Conservation (phyloP, 2,797 vertebrate genomes). For the Chaenodraco wilsoni region DNA sequence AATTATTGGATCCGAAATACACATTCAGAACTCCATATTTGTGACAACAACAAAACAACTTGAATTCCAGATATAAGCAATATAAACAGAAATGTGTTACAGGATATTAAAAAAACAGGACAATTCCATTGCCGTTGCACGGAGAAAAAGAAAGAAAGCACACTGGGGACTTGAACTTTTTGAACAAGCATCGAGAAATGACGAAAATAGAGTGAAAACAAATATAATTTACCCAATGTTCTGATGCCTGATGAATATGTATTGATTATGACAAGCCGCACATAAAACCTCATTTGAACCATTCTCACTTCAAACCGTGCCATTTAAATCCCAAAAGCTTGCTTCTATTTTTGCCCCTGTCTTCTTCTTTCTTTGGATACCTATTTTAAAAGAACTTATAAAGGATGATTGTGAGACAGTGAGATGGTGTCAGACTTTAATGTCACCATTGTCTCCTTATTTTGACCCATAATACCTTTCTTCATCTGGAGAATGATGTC, state of each 20-base stretch:
- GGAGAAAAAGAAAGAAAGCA: not conserved
- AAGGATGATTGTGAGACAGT: not conserved
- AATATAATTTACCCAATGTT: constrained; percentile 5
- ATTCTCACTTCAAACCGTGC: constrained; percentile 17
- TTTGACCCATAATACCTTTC: too few relatives aligned
- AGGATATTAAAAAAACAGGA: constrained; percentile 23
- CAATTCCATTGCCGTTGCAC: constrained; percentile 15
- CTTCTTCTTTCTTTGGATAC: constrained; percentile 4
- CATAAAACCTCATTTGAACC: not conserved
- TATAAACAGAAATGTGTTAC: constrained; percentile 32
- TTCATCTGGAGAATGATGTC: too few relatives aligned
- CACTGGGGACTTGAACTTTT: constrained; percentile 25
- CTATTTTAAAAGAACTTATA: constrained; percentile 4
- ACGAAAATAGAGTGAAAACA: constrained; percentile 28
- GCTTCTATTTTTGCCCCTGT: not conserved
- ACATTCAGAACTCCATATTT: constrained; percentile 27
- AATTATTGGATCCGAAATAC: constrained; percentile 33
- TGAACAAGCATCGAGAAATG: constrained; percentile 17
- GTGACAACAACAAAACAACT: constrained; percentile 8
- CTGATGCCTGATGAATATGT: constrained; percentile 21
- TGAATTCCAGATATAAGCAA: constrained; percentile 22
- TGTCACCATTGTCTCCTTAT: too few relatives aligned
- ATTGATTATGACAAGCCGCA: constrained; percentile 28
- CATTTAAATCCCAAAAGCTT: constrained; percentile 22
- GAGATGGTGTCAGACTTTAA: too few relatives aligned